Evolutionary conservation across 2,113 vertebrate species (phyloP).

Genomic region (Megaceryle torquata): DNA sequence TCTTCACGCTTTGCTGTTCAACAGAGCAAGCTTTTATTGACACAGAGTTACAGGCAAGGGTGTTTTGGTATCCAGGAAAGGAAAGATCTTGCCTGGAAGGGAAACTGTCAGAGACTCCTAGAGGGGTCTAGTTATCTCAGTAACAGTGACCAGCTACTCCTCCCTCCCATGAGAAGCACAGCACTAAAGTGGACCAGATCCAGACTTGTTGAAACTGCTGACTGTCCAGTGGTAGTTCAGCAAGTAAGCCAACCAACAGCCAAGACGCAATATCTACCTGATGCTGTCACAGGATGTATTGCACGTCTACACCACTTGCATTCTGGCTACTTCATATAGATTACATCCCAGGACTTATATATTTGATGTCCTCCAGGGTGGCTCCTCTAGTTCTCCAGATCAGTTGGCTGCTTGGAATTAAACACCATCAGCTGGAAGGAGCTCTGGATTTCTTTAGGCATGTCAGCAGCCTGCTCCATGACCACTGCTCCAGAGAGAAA

Average conservation of each 20-base stretch:
- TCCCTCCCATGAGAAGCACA: neutral
- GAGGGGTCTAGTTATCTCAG: neutral
- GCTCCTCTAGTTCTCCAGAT: neutral
- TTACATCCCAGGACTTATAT: neutral
- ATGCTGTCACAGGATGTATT: neutral
- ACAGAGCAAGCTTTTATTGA: neutral
- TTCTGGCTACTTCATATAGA: neutral
- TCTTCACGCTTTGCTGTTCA: neutral
- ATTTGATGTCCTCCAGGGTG: fast-evolving
- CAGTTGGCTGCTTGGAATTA: neutral
- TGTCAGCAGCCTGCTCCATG: neutral
- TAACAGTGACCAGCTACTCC: neutral
- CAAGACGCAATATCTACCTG: neutral
- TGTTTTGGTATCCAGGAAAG: neutral
- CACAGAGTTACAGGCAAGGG: neutral
- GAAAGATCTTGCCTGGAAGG: neutral
- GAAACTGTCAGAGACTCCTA: neutral
- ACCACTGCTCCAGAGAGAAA: neutral
- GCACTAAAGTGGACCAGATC: neutral
- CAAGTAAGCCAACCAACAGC: neutral
- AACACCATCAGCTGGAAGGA: neutral
- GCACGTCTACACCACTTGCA: neutral
- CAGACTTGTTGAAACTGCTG: neutral
- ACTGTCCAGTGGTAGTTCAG: neutral
- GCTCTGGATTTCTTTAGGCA: neutral